Base-by-base conservation (phyloP, 1,140 invertebrate genomes). In the Sipha flava region DNA sequence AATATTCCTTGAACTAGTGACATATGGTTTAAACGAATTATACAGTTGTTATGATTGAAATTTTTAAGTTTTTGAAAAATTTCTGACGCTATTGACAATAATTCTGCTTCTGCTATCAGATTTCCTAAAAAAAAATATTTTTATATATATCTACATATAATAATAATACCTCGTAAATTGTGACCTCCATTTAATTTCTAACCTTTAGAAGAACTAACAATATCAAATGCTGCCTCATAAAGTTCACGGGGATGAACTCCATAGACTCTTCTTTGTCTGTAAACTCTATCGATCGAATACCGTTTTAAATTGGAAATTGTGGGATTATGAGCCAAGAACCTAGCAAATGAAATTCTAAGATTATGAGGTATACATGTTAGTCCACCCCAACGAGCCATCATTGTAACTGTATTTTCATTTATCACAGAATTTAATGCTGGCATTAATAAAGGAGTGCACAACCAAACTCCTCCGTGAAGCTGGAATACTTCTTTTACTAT, bases 161-260 rank as follows among this genome's bases (percentile, higher is more conserved):
- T n/a, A n/a, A n/a, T n/a, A n/a, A n/a, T n/a, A n/a, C n/a, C n/a
- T n/a, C n/a, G n/a, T n/a, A n/a, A n/a, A n/a, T n/a, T n/a, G n/a
- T n/a, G n/a, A n/a, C n/a, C n/a, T n/a, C n/a, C n/a, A n/a, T 37
- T 70, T 21, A n/a, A 2, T 23, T 10, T 66, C 47, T 18, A 29
- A 79, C 79, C 59, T 54, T 49, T 40, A 23, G 43, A 57, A 26
- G 66, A 3, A 23, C 91, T 92, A 14, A 98, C 92, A 81, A 98
- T 95, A 85, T 98, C 96, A 86, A 98, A 98, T 3, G 94, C 93
- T 86, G 94, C 96, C 86, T 97, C 95, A 80, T 92, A 92, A 7
- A 94, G 88, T 86, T 97, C 95, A 81, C 91, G 89, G 0, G 96
- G 96, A 87, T 97, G 94, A 83, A 94, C 92, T 10, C 94, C 93